These are phyloP conservation scores for Acrobasis suavella DNA, from an alignment of 2,888 invertebrate species.

Conservation along the genomic window DNA sequence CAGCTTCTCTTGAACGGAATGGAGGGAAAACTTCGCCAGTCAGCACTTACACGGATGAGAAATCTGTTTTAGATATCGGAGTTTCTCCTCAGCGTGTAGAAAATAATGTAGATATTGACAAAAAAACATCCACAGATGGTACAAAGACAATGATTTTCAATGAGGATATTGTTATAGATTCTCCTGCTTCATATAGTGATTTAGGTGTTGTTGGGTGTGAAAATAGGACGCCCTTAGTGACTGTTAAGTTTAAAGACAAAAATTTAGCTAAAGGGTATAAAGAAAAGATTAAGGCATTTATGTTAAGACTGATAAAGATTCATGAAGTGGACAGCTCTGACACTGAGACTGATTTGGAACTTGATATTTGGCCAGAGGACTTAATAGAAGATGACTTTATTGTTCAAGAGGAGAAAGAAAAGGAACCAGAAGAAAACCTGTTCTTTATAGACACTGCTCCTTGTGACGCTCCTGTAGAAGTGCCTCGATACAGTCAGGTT, in stretches of 20 bases:
- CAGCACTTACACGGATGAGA: slow-evolving; percentile 36
- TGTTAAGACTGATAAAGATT: slow-evolving; percentile 67
- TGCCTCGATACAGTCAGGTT: slow-evolving; percentile 56
- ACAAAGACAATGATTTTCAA: slow-evolving; percentile 54
- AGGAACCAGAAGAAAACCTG: slow-evolving; percentile 49
- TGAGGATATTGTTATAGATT: slow-evolving; percentile 65
- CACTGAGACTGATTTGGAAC: slow-evolving; percentile 64
- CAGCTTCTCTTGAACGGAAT: slow-evolving; percentile 45
- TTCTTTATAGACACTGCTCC: slow-evolving; percentile 75
- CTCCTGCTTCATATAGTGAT: slow-evolving; percentile 60
- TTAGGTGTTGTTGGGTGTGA: slow-evolving; percentile 65
- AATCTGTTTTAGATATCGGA: slow-evolving; percentile 22
- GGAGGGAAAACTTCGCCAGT: slow-evolving; percentile 67
- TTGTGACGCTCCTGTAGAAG: slow-evolving; percentile 41
- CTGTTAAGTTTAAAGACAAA: slow-evolving; percentile 71
- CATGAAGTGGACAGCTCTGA: slow-evolving; percentile 52
- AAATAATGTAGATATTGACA: slow-evolving; percentile 38
- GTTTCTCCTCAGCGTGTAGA: slow-evolving; percentile 31
- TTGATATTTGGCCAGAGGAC: slow-evolving; percentile 71
- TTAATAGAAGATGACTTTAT: slow-evolving; percentile 39
- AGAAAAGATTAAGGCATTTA: slow-evolving; percentile 69
- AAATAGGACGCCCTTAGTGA: slow-evolving; percentile 67
- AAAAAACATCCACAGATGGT: slow-evolving; percentile 38
- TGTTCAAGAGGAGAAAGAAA: slow-evolving; percentile 28
- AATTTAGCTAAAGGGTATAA: slow-evolving; percentile 70